Percentiles rank a stretch among this genome's conserved stretches.
phyloP scores from a whole-genome alignment of 2,888 invertebrate species.

The Neoascia interrupta region DNA sequence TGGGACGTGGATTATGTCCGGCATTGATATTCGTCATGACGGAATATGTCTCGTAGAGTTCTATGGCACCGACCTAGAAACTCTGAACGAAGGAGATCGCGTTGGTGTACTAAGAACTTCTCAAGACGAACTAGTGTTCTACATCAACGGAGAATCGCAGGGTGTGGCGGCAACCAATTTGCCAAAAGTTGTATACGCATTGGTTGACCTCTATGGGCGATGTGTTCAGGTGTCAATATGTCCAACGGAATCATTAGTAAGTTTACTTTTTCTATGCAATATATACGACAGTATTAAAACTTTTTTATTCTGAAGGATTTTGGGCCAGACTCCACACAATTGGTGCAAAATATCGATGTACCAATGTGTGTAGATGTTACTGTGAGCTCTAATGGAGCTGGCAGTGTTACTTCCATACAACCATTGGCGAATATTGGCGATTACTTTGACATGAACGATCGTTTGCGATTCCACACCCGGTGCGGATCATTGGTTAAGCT shows the following conservation, averaged over 20 bases:
- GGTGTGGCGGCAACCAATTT: conserved; percentile 90
- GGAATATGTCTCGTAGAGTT: conserved; percentile 89
- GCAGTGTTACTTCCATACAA: conserved; percentile 45
- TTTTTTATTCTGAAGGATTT: conserved; percentile 73
- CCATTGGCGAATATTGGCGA: conserved; percentile 71
- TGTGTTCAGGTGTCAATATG: conserved; percentile 87
- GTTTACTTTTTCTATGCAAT: too few species aligned
- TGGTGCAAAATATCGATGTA: conserved; percentile 77
- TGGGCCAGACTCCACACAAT: conserved; percentile 70
- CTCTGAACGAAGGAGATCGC: conserved; percentile 89
- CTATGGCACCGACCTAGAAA: conserved; percentile 92
- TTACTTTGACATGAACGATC: conserved; percentile 81
- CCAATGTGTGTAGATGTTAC: conserved; percentile 77
- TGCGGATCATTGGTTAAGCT: conserved; percentile 94
- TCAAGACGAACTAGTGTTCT: conserved; percentile 91
- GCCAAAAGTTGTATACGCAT: conserved; percentile 87
- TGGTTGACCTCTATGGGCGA: conserved; percentile 91
- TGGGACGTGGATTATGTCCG: conserved; percentile 95
- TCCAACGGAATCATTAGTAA: conserved; percentile 72
- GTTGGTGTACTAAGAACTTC: conserved; percentile 91
- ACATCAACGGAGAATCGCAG: conserved; percentile 92
- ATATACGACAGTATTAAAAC: too few species aligned
- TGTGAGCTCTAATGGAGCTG: conserved; percentile 61
- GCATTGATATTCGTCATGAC: conserved; percentile 91
- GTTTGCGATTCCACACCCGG: conserved; percentile 91